Percentiles rank a stretch among this genome's conserved stretches.
phyloP scores from a whole-genome alignment of 2,797 vertebrate genomes.

The Lacerta viridis region DNA sequence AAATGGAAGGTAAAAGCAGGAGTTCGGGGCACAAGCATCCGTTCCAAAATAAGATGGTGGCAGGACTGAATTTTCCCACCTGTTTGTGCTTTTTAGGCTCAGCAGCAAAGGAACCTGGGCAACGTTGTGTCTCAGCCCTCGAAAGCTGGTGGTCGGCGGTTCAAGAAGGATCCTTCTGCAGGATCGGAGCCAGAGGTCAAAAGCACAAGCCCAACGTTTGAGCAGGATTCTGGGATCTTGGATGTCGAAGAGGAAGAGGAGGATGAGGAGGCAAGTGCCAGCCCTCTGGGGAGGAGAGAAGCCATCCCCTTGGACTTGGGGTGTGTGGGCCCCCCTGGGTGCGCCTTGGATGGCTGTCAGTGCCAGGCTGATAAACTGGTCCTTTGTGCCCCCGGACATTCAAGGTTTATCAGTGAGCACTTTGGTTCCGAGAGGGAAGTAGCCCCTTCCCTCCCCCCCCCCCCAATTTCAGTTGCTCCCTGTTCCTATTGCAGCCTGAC shows the following conservation, averaged over 20 bases:
- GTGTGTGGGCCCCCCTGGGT: not conserved
- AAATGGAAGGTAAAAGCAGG: conserved; percentile 17
- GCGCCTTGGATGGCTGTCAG: not conserved
- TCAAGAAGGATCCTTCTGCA: conserved; percentile 81
- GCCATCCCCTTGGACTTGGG: too few species aligned
- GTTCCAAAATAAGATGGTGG: accelerated
- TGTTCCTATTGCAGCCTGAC: not conserved
- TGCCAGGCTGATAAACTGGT: not conserved
- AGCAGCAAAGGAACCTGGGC: conserved; percentile 92
- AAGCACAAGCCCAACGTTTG: conserved; percentile 86
- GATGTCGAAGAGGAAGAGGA: conserved; percentile 92
- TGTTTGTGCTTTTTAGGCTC: conserved; percentile 83
- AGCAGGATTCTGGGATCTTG: conserved; percentile 93
- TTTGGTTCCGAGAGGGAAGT: not conserved
- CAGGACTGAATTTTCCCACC: not conserved
- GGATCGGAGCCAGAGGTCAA: conserved; percentile 82
- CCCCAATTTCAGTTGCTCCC: not conserved
- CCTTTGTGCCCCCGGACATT: not conserved
- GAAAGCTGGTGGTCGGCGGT: conserved; percentile 80
- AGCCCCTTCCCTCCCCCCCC: not conserved
- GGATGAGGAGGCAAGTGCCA: conserved; percentile 76
- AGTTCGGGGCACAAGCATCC: accelerated
- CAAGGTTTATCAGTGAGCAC: not conserved
- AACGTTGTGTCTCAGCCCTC: conserved; percentile 85
- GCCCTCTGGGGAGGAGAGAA: not conserved